Conservation (phyloP, 1,140 invertebrate species). For the Drosophila persimilis region DNA sequence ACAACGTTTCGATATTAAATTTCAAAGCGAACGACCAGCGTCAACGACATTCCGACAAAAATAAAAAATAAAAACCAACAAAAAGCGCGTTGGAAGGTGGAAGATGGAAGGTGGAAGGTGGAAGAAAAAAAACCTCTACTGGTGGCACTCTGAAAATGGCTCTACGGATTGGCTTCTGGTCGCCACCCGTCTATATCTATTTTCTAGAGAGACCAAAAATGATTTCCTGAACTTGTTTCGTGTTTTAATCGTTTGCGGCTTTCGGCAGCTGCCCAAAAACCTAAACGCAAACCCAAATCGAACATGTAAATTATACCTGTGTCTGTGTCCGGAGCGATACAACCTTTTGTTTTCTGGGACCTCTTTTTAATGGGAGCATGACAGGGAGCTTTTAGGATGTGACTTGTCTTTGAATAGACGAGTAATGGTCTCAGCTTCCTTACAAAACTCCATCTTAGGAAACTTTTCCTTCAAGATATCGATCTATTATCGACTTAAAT, state of each 20-base stretch:
- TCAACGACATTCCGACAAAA: constrained; percentile 65
- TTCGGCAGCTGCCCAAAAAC: constrained; percentile 55
- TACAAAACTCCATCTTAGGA: too few species aligned
- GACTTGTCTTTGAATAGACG: background rate
- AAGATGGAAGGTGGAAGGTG: constrained; percentile 4
- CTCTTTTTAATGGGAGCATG: constrained; percentile 55
- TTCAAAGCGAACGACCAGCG: constrained; percentile 72
- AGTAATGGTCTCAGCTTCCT: background rate
- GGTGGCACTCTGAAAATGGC: constrained; percentile 64
- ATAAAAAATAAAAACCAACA: constrained; percentile 18
- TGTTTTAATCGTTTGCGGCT: constrained; percentile 58
- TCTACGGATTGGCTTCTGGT: constrained; percentile 61
- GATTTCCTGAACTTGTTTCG: constrained; percentile 52
- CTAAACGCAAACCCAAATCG: constrained; percentile 12
- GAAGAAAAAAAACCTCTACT: constrained; percentile 15
- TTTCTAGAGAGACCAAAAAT: constrained; percentile 11
- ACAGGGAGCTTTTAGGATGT: background rate
- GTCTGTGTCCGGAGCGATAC: constrained; percentile 30
- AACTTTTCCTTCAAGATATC: too few species aligned
- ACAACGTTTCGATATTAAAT: constrained; percentile 82
- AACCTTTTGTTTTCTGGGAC: constrained; percentile 40
- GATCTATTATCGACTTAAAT: constrained; percentile 9
- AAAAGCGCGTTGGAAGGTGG: constrained; percentile 12
- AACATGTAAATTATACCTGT: constrained; percentile 63
- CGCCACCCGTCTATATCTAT: constrained; percentile 20